Conservation (phyloP, 1,140 invertebrate genomes). For the Heliconius melpomene region DNA sequence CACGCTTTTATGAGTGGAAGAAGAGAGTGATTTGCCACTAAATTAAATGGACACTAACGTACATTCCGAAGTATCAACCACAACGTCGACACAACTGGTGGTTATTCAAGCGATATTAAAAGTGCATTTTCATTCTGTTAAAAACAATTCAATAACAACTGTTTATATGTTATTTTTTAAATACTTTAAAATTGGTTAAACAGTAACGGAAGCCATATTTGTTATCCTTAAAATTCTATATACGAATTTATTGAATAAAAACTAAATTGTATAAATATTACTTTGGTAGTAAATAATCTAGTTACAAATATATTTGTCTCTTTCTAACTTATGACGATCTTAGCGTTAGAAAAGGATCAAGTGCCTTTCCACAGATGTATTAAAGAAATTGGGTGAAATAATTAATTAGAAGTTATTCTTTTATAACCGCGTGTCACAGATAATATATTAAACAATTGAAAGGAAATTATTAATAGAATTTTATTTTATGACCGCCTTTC, state of each 20-base stretch:
- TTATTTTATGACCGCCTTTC: background rate
- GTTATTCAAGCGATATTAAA: slow-evolving; percentile 28
- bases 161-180: background rate
- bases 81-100: slow-evolving; percentile 35
- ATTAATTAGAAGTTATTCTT: background rate
- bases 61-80: slow-evolving; percentile 24
- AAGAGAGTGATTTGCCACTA: background rate
- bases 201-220: slow-evolving; percentile 12
- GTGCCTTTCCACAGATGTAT: background rate
- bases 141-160: slow-evolving; percentile 31
- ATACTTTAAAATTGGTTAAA: slow-evolving; percentile 4
- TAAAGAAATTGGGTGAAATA: background rate
- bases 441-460: too few species aligned
- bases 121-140: slow-evolving; percentile 32
- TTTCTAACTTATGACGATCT: slow-evolving; percentile 10
- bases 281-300: slow-evolving; percentile 11
- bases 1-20: slow-evolving; percentile 10
- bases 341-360: background rate
- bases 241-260: background rate
- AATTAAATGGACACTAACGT: slow-evolving; percentile 3
- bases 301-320: slow-evolving; percentile 11
- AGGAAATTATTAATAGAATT: too few species aligned
- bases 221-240: background rate
- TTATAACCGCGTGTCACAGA: background rate
- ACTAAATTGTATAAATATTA: slow-evolving; percentile 16